Conservation (phyloP, 2,113 vertebrate genomes). For the Ibidorhyncha struthersii region DNA sequence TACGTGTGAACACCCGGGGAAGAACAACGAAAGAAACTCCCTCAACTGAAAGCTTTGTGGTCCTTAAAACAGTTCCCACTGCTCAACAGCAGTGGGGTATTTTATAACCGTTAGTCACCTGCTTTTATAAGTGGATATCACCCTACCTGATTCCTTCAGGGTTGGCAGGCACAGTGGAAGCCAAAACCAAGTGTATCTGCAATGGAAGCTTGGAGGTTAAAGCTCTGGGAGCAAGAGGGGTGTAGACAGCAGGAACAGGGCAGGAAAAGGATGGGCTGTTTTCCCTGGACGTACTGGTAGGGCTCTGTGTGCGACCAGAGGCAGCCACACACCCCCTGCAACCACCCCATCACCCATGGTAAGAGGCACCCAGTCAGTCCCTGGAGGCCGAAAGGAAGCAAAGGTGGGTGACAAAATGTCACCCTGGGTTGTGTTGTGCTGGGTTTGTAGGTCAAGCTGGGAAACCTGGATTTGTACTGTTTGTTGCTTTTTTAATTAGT, state of each 20-base stretch:
- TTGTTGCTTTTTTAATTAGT: neutral
- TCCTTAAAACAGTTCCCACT: neutral
- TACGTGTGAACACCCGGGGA: neutral
- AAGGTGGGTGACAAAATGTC: neutral
- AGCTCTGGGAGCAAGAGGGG: neutral
- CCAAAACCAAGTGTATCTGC: neutral
- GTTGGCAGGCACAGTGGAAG: neutral
- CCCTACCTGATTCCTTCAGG: neutral
- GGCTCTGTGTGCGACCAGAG: neutral
- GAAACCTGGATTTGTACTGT: neutral
- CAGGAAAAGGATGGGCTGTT: neutral
- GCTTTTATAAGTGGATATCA: neutral
- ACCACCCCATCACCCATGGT: fast-evolving
- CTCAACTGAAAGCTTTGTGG: neutral
- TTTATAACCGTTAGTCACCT: neutral
- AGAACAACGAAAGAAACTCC: neutral
- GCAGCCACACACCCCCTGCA: neutral
- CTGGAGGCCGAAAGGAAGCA: neutral
- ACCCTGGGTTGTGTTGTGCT: neutral
- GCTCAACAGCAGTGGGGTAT: neutral
- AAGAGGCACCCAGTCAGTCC: neutral
- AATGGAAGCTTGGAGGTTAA: neutral
- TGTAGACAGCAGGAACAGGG: neutral
- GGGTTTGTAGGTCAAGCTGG: neutral
- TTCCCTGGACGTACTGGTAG: neutral